Evolutionary conservation across 2,888 invertebrate species (phyloP).

Genomic region (Zaprionus obscuricornis): DNA sequence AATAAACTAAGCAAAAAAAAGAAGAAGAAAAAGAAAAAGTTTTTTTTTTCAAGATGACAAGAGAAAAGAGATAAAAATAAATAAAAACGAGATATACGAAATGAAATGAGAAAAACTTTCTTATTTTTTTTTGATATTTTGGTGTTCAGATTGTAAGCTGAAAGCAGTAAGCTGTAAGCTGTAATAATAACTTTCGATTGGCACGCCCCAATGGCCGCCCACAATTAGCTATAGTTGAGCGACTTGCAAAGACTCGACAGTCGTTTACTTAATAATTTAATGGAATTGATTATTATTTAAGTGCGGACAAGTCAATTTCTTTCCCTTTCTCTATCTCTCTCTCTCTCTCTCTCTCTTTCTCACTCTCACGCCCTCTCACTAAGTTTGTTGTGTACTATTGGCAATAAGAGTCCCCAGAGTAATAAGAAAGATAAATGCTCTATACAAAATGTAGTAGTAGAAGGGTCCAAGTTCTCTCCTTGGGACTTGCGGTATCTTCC

Average conservation of each 20-base stretch:
- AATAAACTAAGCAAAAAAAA: slow-evolving; percentile 40
- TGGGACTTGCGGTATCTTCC: not conserved
- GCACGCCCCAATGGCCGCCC: slow-evolving; percentile 29
- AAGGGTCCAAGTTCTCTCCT: slow-evolving; percentile 8
- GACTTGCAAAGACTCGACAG: slow-evolving; percentile 15
- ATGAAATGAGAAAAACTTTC: slow-evolving; percentile 60
- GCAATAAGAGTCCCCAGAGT: slow-evolving; percentile 55
- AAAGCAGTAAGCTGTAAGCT: slow-evolving; percentile 34
- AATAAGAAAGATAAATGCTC: slow-evolving; percentile 40
- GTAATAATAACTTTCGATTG: slow-evolving; percentile 39
- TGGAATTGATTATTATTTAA: slow-evolving; percentile 77
- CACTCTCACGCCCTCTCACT: no score
- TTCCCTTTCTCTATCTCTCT: not conserved
- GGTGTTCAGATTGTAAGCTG: slow-evolving; percentile 22
- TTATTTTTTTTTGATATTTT: no score
- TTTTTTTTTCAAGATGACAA: slow-evolving; percentile 32
- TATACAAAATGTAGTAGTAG: no score
- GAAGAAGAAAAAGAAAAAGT: no score
- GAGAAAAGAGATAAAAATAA: slow-evolving; percentile 20
- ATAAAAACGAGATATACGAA: slow-evolving; percentile 23
- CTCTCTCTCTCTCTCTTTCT: no score
- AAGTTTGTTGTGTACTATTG: no score
- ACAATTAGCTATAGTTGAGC: slow-evolving; percentile 61
- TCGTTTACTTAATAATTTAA: slow-evolving; percentile 68
- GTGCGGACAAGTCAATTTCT: slow-evolving; percentile 62